Base-by-base conservation (phyloP, 2,113 vertebrate species). In the Scatophagus argus region DNA sequence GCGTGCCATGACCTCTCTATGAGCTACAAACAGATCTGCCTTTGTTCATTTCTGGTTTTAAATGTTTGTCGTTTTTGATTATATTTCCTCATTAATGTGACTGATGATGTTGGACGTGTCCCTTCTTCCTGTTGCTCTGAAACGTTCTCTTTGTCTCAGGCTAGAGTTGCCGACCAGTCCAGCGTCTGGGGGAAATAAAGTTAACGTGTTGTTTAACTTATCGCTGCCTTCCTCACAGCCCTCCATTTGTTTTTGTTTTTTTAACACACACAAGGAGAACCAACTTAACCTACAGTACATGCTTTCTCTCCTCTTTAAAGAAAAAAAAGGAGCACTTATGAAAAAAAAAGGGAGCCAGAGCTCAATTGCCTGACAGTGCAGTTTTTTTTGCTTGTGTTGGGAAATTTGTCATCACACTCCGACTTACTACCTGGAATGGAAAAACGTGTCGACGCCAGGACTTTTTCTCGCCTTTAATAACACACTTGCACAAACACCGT, bases 361-460 rank as follows among this genome's bases (percentile, higher is more conserved):
- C 88, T 89, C 85, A 77, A 88, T 89, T 74, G 82, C 88, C 93
- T 94, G 94, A 95, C 93, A 72, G 76, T 88, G 94, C 94, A 92
- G 61, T 62, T 93, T 91, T n/a, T 94, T 94, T 80, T 93, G 93
- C 94, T 93, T 92, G 88, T 92, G 89, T 94, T 92, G 86, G 93
- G 86, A 93, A 91, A 95, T 92, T 92, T 91, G 87, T 92, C 90
- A 91, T 91, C 91, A 90, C 91, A 91, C 89, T 90, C 86, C 86
- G 69, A 89, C 90, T 92, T 88, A 87, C 88, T 93, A 94, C 93
- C 93, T 94, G 94, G 84, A 92, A 93, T 89, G 86, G 92, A 89
- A 88, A 90, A 90, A 88, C 85, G 87, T 93, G 88, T 90, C 49
- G 91, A 91, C 87, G 86, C 77, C 87, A 92, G 89, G 90, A 88